A percentile compares a stretch with the other conserved stretches of the same genome.
Conservation (phyloP, 2,888 invertebrate species). For the Saturnia pavonia region DNA sequence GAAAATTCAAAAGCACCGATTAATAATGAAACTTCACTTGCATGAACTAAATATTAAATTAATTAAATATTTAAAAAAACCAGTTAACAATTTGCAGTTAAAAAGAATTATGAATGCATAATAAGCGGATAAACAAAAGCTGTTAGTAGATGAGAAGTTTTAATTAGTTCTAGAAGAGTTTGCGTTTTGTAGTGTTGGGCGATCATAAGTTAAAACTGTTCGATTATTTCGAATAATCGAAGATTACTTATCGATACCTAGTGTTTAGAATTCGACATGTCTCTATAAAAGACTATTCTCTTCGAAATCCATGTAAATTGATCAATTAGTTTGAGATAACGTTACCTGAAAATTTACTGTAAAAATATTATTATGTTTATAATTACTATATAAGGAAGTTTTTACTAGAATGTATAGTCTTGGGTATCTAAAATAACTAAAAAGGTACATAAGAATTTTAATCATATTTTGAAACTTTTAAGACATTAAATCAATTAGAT, state of each 20-base stretch:
- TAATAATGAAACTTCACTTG: neutral
- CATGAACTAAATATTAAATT: neutral
- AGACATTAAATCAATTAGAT: neutral
- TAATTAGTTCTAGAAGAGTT: constrained; percentile 50
- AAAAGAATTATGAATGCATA: constrained; percentile 51
- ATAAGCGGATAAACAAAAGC: constrained; percentile 53
- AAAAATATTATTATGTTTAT: no score
- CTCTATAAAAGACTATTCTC: no score
- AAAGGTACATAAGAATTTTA: no score
- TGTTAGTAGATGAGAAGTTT: constrained; percentile 53
- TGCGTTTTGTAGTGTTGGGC: neutral
- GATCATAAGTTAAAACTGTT: neutral
- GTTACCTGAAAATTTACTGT: neutral
- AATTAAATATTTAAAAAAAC: neutral
- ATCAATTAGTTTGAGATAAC: neutral
- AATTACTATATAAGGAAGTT: neutral
- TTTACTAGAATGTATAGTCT: no score
- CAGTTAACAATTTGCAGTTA: constrained; percentile 5
- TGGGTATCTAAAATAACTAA: no score
- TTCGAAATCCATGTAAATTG: no score
- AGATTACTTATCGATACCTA: neutral
- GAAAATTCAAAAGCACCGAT: neutral
- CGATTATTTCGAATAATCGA: neutral
- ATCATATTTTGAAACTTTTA: neutral
- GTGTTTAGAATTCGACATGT: no score